Base-by-base conservation (phyloP, 53 echinoderm and acorn worm genomes). In the Apostichopus leukothele region DNA sequence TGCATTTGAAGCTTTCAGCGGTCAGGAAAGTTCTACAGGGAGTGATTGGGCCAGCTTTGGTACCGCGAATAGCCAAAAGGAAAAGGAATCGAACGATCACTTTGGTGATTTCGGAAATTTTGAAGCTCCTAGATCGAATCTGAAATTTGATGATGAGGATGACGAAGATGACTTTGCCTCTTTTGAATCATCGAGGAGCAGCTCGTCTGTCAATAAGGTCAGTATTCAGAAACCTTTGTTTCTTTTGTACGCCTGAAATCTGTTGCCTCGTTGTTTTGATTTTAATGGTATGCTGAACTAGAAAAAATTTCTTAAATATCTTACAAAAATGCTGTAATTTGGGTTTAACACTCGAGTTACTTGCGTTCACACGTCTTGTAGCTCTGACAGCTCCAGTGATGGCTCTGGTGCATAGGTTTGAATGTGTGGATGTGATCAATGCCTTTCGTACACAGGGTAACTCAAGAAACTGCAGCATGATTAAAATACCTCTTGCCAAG, bases 91-190 rank as follows among this genome's bases (percentile, higher is more conserved):
- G 18, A 71, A 16, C 1, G 18, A 93, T 73, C 88, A 90, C 60
- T 94, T 94, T 90, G 93, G 94, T 0, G 93, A 96, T 18, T 96
- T 94, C 86, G 94, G 93, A 84, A 60, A 89, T 21, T 93, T 93
- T 73, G 76, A 81, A 25, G 81, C 76, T 6, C 27, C 80, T 11
- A 67, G 83, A 13, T 54, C 50, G 8, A 22, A 59, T 25, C 1
- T 68, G 14, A 53, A 87, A 21, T 73, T 73, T 89, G 86, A 75
- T n/a, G 67, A 60, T 2, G 86, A 76, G 2, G 90, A 52, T 78
- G 93, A 20, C 16, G 89, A 66, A 54, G 89, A 89, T 66, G 91
- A 90, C 52, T 93, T 93, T 89, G 89, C 86, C 50, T 89, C 89
- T 23, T 91, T 93, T 81, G 88, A 87, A 51, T 87, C 88, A 4